Conservation (phyloP, 2,797 vertebrate genomes). For the Notamacropus eugenii region DNA sequence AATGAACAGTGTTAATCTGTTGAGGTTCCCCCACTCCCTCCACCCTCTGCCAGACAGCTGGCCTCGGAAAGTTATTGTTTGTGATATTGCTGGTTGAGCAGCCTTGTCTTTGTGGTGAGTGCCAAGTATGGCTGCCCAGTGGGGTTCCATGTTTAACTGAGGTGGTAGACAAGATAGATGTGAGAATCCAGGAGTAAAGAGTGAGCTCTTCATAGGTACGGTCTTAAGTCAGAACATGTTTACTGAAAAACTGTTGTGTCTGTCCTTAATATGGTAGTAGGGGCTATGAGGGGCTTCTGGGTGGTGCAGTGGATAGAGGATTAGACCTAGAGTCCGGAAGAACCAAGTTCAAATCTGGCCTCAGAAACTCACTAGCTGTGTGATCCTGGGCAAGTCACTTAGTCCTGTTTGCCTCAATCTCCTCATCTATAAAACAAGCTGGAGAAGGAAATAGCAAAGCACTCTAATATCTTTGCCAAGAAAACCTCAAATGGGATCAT, state of each 20-base stretch:
- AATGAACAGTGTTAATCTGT: constrained; percentile 50
- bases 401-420: background rate
- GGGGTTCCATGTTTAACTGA: background rate
- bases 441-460: background rate
- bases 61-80: constrained; percentile 24
- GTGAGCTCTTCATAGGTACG: background rate
- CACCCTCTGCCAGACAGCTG: constrained; percentile 15
- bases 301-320: background rate
- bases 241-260: background rate
- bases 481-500: background rate
- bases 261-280: background rate
- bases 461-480: background rate
- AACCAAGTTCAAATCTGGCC: background rate
- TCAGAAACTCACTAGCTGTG: background rate
- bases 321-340: background rate
- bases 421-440: background rate
- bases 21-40: constrained; percentile 23
- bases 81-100: constrained; percentile 33
- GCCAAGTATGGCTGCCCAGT: background rate
- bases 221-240: background rate
- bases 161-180: background rate
- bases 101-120: background rate
- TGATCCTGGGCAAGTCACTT: background rate
- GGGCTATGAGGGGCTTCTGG: background rate
- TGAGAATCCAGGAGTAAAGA: background rate